Evolutionary conservation across 2,797 vertebrate genomes (phyloP).

Genomic region (Parambassis ranga): DNA sequence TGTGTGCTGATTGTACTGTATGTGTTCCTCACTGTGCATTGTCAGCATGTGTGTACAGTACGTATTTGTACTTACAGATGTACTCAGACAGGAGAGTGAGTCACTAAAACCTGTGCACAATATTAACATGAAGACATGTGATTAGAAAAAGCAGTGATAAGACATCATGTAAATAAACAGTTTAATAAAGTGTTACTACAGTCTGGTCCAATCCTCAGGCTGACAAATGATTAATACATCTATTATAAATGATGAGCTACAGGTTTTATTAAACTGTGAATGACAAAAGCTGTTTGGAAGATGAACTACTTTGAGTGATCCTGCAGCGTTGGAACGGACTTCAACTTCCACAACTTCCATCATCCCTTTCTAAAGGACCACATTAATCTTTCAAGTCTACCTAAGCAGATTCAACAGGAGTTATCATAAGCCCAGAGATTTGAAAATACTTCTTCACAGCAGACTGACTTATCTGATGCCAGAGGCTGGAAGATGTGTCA

Average conservation of each 20-base stretch:
- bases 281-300: constrained; percentile 9
- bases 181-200: neutral
- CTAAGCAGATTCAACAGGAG: constrained; percentile 69
- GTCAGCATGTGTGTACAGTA: neutral
- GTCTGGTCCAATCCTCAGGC: neutral
- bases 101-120: neutral
- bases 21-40: neutral
- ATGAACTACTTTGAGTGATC: constrained; percentile 28
- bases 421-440: constrained; percentile 66
- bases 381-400: constrained; percentile 67
- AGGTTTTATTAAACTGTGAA: constrained; percentile 1
- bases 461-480: constrained; percentile 74
- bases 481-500: constrained; percentile 66
- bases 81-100: neutral
- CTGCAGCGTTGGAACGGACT: constrained; percentile 23
- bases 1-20: constrained; percentile 1
- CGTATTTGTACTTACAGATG: neutral
- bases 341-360: constrained; percentile 50
- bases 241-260: neutral
- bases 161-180: neutral
- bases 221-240: neutral
- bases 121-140: neutral
- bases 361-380: constrained; percentile 58
- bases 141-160: neutral
- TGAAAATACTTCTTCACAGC: constrained; percentile 56